Evolutionary conservation across 1,140 invertebrate genomes (phyloP).

Genomic region (Drosophila parabipectinata): DNA sequence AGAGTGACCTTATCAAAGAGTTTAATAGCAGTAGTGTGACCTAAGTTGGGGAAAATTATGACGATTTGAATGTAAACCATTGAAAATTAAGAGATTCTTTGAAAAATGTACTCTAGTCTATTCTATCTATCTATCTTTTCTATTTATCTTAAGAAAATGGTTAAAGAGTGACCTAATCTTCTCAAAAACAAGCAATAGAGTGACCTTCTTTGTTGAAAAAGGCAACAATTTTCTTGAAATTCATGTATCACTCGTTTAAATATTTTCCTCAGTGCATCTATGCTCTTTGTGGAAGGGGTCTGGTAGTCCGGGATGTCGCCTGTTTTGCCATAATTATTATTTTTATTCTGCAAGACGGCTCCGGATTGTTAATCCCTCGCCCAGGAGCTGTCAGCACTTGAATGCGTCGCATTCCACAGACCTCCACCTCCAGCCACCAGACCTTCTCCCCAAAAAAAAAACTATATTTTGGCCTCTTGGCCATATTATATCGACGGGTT

Average conservation of each 20-base stretch:
- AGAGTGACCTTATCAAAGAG: too few species aligned
- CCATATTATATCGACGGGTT: too few species aligned
- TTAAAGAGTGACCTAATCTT: neutral
- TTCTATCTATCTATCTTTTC: too few species aligned
- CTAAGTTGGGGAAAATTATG: too few species aligned
- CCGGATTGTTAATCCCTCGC: conserved; percentile 23
- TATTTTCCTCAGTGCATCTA: neutral
- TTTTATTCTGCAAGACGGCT: conserved; percentile 19
- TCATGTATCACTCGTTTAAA: neutral
- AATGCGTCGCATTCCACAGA: conserved; percentile 1
- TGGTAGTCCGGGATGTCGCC: conserved; percentile 4
- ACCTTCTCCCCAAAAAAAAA: too few species aligned
- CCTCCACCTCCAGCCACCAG: too few species aligned
- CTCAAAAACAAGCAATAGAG: neutral
- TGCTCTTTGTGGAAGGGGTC: neutral
- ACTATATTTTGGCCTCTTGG: neutral
- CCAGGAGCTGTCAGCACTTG: conserved; percentile 23
- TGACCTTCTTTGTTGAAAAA: neutral
- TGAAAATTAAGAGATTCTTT: too few species aligned
- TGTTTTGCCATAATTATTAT: conserved; percentile 38
- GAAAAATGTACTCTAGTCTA: too few species aligned
- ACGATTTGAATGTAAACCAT: too few species aligned
- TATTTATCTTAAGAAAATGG: too few species aligned
- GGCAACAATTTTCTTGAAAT: neutral
- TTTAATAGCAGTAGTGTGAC: too few species aligned